Conservation (phyloP, 1,140 invertebrate species). For the Microplitis mediator region DNA sequence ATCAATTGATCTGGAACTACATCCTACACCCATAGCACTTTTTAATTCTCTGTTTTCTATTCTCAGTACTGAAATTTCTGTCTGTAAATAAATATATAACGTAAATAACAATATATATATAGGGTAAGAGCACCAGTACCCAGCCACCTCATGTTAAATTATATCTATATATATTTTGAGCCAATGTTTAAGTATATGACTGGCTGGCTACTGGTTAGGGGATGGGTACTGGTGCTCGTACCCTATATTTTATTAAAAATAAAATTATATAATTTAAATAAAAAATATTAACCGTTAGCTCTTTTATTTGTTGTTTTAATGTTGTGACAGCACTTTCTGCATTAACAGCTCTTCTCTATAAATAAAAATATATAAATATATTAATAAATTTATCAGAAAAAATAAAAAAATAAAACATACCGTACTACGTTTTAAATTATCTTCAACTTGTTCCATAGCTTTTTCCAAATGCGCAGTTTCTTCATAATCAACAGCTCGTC, state of each 20-base stretch:
- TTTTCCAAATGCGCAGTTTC: conserved; percentile 63
- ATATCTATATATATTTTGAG: no score
- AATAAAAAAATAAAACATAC: conserved; percentile 51
- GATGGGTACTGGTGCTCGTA: no score
- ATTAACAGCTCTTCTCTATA: conserved; percentile 63
- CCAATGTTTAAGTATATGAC: no score
- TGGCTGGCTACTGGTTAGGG: no score
- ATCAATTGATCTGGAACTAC: conserved; percentile 42
- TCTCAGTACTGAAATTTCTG: conserved; percentile 59
- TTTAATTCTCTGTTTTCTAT: conserved; percentile 56
- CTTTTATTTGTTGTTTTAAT: conserved; percentile 66
- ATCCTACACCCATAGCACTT: conserved; percentile 44
- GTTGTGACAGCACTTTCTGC: conserved; percentile 65
- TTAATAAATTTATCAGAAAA: conserved; percentile 8
- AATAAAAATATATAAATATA: conserved; percentile 35
- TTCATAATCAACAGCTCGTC: conserved; percentile 59
- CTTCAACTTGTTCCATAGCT: conserved; percentile 66
- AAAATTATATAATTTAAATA: not conserved
- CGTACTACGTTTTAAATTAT: conserved; percentile 65
- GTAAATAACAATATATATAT: no score
- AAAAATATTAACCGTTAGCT: conserved; percentile 62
- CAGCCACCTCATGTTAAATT: no score
- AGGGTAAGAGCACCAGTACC: no score
- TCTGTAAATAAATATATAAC: conserved; percentile 41
- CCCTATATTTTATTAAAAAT: conserved; percentile 16